Base-by-base conservation (phyloP, 2,797 vertebrate genomes). In the Coccyzus lansbergi region DNA sequence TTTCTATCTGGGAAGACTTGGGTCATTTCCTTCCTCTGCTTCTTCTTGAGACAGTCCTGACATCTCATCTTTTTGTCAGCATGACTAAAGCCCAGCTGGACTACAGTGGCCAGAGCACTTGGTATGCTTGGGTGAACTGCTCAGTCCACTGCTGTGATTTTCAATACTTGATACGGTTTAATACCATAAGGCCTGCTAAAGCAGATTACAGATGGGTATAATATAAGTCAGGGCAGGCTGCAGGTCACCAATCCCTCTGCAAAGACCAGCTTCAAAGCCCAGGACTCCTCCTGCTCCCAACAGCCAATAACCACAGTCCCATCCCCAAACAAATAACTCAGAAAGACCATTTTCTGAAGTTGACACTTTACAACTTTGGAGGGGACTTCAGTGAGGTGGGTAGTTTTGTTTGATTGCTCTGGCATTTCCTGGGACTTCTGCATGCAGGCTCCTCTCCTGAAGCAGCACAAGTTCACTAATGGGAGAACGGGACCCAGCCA, bases 131-230 rank as follows among this genome's bases (percentile, higher is more conserved):
- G n/a, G 64, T 83, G 58, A 67, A 83, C 60, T 48, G 78, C 28
- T 72, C 26, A 69, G 48, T 92, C 40, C 56, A 20, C 55, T 56
- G 33, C 81, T 69, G 18, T 85, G 79, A 87, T 91, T 91, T 91
- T 83, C 68, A 77, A 11, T 78, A 31, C 46, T 58, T 81, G 84
- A 71, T 83, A 86, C 3, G 9, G 65, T 93, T 92, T 95, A 92
- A 76, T 94, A 77, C 60, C 21, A 33, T 89, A 83, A 95, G 86
- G 84, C 91, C 68, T 82, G 60, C 86, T 92, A 80, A 96, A 93
- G 87, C 21, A 86, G 94, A 92, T 96, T 96, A 96, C 49, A 60
- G 84, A 68, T 31, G 64, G 36, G 13, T 89, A 33, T 89, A 89
- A 87, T 42, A 48, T 78, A 85, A 89, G 89, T 25, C 92, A 91